Percentiles rank a stretch among this genome's conserved stretches.
phyloP scores from a whole-genome alignment of 1,140 invertebrate genomes.

The Musca vetustissima region DNA sequence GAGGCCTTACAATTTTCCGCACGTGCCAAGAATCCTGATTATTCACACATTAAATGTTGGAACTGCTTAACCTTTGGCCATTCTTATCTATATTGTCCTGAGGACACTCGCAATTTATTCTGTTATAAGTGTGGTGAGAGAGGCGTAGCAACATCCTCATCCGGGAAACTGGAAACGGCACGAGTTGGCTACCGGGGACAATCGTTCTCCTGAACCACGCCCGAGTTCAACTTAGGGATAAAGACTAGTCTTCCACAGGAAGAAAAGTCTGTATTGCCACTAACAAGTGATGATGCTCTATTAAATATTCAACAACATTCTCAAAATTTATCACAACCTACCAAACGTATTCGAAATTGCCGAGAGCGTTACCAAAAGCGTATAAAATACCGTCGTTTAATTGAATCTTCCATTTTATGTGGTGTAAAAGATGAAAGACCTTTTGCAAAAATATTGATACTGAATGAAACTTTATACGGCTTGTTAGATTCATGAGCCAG shows the following conservation, averaged over 20 bases:
- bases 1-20: not conserved
- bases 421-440: slow-evolving; percentile 7
- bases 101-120: not conserved
- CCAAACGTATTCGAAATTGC: not conserved
- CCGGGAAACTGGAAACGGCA: not conserved
- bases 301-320: not conserved
- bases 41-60: not conserved
- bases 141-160: not conserved
- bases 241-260: not conserved
- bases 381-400: not conserved
- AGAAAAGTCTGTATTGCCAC: not conserved
- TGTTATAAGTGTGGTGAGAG: slow-evolving; percentile 1
- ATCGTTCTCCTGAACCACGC: not conserved
- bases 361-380: not conserved
- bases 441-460: slow-evolving; percentile 1
- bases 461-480: not conserved
- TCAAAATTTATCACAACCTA: not conserved
- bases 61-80: not conserved
- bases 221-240: slow-evolving; percentile 2
- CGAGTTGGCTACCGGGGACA: slow-evolving; percentile 8
- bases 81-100: slow-evolving; percentile 1
- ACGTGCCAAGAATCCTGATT: not conserved
- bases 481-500: not conserved
- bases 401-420: not conserved
- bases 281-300: not conserved